Evolutionary conservation across 1,140 invertebrate species (phyloP).

Genomic region (Campodea augens): DNA sequence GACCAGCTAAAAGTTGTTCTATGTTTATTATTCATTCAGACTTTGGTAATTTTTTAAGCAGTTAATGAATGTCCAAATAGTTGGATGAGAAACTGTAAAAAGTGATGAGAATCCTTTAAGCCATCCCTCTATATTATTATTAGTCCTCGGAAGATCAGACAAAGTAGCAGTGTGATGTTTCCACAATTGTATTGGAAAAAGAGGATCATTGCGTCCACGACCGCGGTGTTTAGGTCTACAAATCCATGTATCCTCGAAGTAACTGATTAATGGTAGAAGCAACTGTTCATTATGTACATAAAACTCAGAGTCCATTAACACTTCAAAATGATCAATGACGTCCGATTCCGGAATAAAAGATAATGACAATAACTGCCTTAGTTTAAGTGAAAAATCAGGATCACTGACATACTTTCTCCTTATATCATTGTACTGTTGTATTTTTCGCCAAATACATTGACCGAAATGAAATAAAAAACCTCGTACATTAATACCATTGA

Average conservation of each 20-base stretch:
- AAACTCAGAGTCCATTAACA: not conserved
- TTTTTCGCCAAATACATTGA: slow-evolving; percentile 6
- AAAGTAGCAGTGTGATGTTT: not conserved
- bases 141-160: not conserved
- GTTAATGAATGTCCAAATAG: too few species aligned
- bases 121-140: not conserved
- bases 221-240: not conserved
- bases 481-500: too few species aligned
- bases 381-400: not conserved
- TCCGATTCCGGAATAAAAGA: slow-evolving; percentile 2
- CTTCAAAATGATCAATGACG: not conserved
- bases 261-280: too few species aligned
- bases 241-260: slow-evolving; percentile 3
- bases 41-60: too few species aligned
- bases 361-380: not conserved
- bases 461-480: slow-evolving; percentile 4
- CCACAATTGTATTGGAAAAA: not conserved
- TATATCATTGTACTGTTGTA: not conserved
- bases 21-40: too few species aligned
- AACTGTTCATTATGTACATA: not conserved
- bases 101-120: too few species aligned
- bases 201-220: not conserved
- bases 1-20: too few species aligned
- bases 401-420: not conserved
- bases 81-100: too few species aligned